phyloP scores from a whole-genome alignment of 1,140 invertebrate species.

The Drosophila lini region DNA sequence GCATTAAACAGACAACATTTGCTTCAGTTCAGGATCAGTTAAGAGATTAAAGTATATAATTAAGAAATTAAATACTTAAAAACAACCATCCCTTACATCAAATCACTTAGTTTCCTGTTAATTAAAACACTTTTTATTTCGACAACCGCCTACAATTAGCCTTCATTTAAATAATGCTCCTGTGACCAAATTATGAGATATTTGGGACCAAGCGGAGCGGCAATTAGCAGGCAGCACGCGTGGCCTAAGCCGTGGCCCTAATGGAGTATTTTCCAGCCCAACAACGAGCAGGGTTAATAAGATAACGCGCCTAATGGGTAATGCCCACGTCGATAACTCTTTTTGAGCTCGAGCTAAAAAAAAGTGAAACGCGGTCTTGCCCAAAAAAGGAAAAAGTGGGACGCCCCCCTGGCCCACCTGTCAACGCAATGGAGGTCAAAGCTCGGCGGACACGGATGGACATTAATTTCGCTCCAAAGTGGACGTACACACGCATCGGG shows the following conservation, averaged over 20 bases:
- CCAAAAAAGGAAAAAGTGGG: constrained; percentile 25
- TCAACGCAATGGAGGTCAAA: constrained; percentile 41
- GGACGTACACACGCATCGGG: constrained; percentile 48
- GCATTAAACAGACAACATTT: neutral
- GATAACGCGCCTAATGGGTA: constrained; percentile 38
- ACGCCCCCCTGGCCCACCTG: constrained; percentile 1
- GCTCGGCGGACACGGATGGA: constrained; percentile 51
- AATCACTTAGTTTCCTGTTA: constrained; percentile 36
- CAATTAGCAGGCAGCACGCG: constrained; percentile 43
- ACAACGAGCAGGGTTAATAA: constrained; percentile 17
- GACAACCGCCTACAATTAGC: constrained; percentile 41
- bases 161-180: constrained; percentile 52
- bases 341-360: constrained; percentile 7
- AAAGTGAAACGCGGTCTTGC: constrained; percentile 16
- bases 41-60: neutral
- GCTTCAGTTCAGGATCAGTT: neutral
- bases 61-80: neutral
- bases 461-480: constrained; percentile 60
- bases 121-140: constrained; percentile 49
- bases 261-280: constrained; percentile 9
- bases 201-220: constrained; percentile 31
- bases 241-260: constrained; percentile 2
- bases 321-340: constrained; percentile 27
- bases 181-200: constrained; percentile 32
- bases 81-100: neutral